These are phyloP conservation scores for Drosophila pallidifrons DNA, from an alignment of 1,140 invertebrate species.

Conservation along the genomic window DNA sequence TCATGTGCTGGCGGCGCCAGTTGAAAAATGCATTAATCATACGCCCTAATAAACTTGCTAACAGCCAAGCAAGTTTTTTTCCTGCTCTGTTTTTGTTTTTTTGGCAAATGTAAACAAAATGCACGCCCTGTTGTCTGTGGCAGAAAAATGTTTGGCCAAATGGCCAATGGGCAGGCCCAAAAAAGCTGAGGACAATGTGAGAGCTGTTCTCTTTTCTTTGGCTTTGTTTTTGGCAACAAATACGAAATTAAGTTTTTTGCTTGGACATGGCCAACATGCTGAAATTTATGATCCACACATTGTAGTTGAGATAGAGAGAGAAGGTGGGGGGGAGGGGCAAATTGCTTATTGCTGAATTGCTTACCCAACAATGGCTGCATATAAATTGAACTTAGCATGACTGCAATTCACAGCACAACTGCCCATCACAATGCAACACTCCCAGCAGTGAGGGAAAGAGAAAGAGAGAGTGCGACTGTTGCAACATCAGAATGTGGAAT, in stretches of 20 bases:
- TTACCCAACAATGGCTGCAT: conserved; percentile 54
- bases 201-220: background rate
- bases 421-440: background rate
- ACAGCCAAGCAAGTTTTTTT: conserved; percentile 43
- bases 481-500: conserved; percentile 3
- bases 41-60: conserved; percentile 70
- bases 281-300: conserved; percentile 56
- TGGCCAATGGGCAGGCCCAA: conserved; percentile 68
- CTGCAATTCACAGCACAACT: conserved; percentile 34
- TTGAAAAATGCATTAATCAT: conserved; percentile 72
- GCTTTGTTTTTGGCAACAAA: conserved; percentile 64
- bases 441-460: background rate
- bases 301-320: too few relatives aligned
- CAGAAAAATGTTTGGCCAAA: conserved; percentile 79
- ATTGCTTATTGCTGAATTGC: conserved; percentile 29
- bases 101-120: conserved; percentile 76
- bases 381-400: conserved; percentile 56
- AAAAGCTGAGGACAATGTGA: conserved; percentile 10
- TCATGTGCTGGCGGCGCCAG: conserved; percentile 53
- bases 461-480: background rate
- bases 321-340: background rate
- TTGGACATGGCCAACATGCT: conserved; percentile 59
- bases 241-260: conserved; percentile 61
- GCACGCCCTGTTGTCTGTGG: conserved; percentile 75
- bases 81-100: conserved; percentile 44